Conservation (phyloP, 2,888 invertebrate genomes). For the Zaprionus obscuricornis region DNA sequence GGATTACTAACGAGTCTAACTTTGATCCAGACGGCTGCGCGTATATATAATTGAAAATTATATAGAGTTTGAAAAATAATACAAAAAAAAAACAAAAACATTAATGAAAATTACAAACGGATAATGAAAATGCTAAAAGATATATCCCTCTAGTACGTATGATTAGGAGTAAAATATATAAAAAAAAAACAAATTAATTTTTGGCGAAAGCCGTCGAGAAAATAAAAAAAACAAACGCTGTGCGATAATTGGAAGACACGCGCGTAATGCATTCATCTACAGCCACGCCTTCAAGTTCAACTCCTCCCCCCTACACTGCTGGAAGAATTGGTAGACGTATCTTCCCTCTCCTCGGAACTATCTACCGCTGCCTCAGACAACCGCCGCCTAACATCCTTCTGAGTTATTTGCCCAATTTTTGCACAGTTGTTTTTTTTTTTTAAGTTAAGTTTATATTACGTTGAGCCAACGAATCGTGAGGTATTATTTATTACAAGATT, state of each 20-base stretch:
- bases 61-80: constrained; percentile 43
- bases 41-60: constrained; percentile 76
- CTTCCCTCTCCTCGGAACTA: constrained; percentile 47
- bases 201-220: no score
- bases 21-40: constrained; percentile 53
- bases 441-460: constrained; percentile 70
- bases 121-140: background rate
- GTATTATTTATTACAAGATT: constrained; percentile 70
- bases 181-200: no score
- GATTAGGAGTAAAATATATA: no score
- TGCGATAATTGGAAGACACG: no score
- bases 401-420: constrained; percentile 60
- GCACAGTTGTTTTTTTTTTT: constrained; percentile 66
- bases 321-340: no score
- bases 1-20: constrained; percentile 55
- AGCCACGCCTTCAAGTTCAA: no score
- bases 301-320: no score
- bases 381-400: constrained; percentile 13
- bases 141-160: no score
- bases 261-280: no score
- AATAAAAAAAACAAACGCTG: no score
- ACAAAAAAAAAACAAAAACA: background rate
- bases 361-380: constrained; percentile 1
- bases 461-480: constrained; percentile 74
- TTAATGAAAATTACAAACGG: constrained; percentile 3